phyloP scores from a whole-genome alignment of 2,888 invertebrate species.

The Philaethria dido region DNA sequence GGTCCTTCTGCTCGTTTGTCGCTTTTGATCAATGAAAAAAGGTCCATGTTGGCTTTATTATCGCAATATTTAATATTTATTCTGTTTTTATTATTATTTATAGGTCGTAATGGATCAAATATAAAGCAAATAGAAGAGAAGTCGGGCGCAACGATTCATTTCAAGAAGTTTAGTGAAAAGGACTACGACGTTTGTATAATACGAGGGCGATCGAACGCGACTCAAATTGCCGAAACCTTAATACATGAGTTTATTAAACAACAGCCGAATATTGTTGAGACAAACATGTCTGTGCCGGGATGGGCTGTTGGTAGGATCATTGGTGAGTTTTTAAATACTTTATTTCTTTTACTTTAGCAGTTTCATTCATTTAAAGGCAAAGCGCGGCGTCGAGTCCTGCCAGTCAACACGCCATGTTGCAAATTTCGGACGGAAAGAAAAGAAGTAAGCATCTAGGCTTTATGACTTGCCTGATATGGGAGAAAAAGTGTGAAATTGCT shows the following conservation, averaged over 20 bases:
- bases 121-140: slow-evolving; percentile 90
- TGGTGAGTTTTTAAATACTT: slow-evolving; percentile 65
- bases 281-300: slow-evolving; percentile 86
- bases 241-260: slow-evolving; percentile 88
- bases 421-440: no score
- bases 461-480: no score
- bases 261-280: slow-evolving; percentile 87
- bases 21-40: no score
- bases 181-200: slow-evolving; percentile 88
- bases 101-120: slow-evolving; percentile 88
- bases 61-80: no score
- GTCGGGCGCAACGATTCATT: slow-evolving; percentile 86
- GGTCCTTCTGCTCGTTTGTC: no score
- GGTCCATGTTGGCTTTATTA: no score
- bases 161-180: slow-evolving; percentile 80
- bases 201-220: slow-evolving; percentile 86
- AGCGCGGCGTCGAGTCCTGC: no score
- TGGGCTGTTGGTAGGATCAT: slow-evolving; percentile 89
- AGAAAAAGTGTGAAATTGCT: no score
- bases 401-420: no score
- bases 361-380: neutral
- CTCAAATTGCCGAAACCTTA: slow-evolving; percentile 87
- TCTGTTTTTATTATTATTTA: slow-evolving; percentile 2
- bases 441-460: no score
- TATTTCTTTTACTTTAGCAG: neutral